Base-by-base conservation (phyloP, 1,140 invertebrate genomes). In the Orchestia grillus region DNA sequence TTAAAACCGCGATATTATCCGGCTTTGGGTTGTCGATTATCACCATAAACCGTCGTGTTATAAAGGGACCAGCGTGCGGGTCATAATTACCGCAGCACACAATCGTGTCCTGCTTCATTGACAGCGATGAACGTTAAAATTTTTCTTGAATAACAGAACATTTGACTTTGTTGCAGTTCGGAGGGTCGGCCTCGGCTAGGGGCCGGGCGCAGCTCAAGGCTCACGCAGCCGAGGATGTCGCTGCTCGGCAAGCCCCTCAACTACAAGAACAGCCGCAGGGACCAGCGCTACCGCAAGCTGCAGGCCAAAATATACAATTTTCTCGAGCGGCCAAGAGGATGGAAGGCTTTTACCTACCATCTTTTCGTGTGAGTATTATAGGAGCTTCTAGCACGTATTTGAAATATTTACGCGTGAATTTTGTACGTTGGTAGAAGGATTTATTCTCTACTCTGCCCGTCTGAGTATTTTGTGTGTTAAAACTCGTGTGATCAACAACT, bases 301-400 rank as follows among this genome's bases (percentile, higher is more conserved):
- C 99, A 99, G 97, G 98, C 98, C 97, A 98, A 98, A 97, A 98
- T 99, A 97, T 99, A 99, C 98, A 99, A 99, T 98, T 99, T 99
- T 97, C 98, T 99, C 97, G 99, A 99, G 98, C 98, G 99, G 97
- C 99, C 99, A 96, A 98, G 99, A 97, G 98, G 98, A 96, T 98
- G 98, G 97, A 98, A 98, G 97, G 98, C 99, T 96, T 98, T 99
- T 97, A 98, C 98, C 97, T 99, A 99, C 98, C 99, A 99, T 98
- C 98, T 99, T 97, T 98, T 99, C 97, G 98, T 99, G 99, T 99
- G 98, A 99, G 99, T 98, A 97, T 43, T 42, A n/a, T 41, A 90
- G n/a, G n/a, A n/a, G n/a, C n/a, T n/a, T n/a, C n/a, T n/a, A n/a
- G n/a, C n/a, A 40, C 16, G 62, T 77, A 19, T 40, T 16, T 40